phyloP scores from a whole-genome alignment of 2,113 vertebrate genomes.

The Oceanites oceanicus region DNA sequence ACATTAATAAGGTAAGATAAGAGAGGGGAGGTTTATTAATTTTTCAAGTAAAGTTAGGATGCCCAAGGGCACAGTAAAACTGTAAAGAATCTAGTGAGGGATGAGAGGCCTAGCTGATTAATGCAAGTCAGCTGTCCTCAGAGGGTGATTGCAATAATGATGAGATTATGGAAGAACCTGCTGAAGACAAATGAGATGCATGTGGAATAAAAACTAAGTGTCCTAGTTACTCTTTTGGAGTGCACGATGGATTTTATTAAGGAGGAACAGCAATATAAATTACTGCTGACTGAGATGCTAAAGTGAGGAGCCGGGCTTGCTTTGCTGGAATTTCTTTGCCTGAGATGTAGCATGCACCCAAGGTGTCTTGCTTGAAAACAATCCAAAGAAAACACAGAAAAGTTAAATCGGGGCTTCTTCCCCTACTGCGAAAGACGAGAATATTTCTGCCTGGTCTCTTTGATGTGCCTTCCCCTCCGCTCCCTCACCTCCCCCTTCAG shows the following conservation, averaged over 20 bases:
- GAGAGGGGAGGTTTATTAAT: conserved; percentile 86
- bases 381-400: not conserved
- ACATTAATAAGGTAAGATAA: conserved; percentile 85
- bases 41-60: conserved; percentile 84
- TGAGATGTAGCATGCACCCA: not conserved
- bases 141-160: conserved; percentile 82
- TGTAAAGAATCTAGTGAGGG: conserved; percentile 81
- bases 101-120: conserved; percentile 82
- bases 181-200: conserved; percentile 82
- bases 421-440: not conserved
- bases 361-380: not conserved
- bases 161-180: conserved; percentile 82
- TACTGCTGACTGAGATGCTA: conserved; percentile 43
- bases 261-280: conserved; percentile 64
- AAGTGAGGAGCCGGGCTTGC: not conserved
- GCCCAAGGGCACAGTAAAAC: conserved; percentile 82
- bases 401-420: not conserved
- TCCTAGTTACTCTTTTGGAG: conserved; percentile 78
- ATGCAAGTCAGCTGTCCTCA: conserved; percentile 81
- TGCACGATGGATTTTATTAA: conserved; percentile 72
- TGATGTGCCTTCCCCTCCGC: not conserved
- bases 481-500: not conserved
- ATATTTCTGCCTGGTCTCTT: not conserved
- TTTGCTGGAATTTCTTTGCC: conserved; percentile 18
- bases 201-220: conserved; percentile 79